Evolutionary conservation across 2,888 invertebrate species (phyloP).

Genomic region (Drosophila fulvimacula): DNA sequence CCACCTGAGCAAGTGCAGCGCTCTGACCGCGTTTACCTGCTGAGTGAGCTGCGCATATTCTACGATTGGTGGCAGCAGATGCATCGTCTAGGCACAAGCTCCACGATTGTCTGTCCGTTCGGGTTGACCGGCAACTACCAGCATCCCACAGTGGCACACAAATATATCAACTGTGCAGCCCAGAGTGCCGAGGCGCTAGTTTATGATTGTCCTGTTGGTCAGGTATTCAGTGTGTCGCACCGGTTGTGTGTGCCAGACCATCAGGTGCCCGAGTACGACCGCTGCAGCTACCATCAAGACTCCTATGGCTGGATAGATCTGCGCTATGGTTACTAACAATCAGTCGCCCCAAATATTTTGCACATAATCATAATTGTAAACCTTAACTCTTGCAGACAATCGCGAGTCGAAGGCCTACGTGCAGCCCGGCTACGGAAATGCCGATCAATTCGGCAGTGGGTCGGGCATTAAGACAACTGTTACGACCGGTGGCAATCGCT

Average conservation of each 20-base stretch:
- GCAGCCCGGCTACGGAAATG: constrained; percentile 1
- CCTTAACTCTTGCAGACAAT: constrained; percentile 49
- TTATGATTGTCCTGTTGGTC: constrained; percentile 87
- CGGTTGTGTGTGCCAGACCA: constrained; percentile 86
- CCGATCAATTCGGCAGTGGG: constrained; percentile 37
- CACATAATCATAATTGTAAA: background rate
- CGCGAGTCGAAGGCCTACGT: constrained; percentile 53
- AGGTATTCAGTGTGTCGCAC: constrained; percentile 83
- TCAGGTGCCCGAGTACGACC: constrained; percentile 83
- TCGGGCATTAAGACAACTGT: constrained; percentile 42
- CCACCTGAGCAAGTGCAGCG: constrained; percentile 55
- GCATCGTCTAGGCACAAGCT: background rate
- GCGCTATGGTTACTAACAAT: constrained; percentile 67
- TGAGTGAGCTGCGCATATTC: constrained; percentile 42
- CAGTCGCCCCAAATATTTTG: background rate
- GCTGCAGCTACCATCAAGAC: constrained; percentile 41
- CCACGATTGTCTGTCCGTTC: constrained; percentile 46
- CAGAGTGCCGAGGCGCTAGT: constrained; percentile 85
- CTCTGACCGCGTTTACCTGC: constrained; percentile 54
- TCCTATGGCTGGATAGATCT: constrained; percentile 42
- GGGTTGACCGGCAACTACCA: constrained; percentile 58
- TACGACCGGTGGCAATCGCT: constrained; percentile 64
- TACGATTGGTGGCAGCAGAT: constrained; percentile 61
- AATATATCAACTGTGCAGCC: constrained; percentile 87
- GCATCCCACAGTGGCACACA: constrained; percentile 86